Percentiles rank a stretch among this genome's conserved stretches.
phyloP scores from a whole-genome alignment of 2,888 invertebrate genomes.

The Spodoptera picta region DNA sequence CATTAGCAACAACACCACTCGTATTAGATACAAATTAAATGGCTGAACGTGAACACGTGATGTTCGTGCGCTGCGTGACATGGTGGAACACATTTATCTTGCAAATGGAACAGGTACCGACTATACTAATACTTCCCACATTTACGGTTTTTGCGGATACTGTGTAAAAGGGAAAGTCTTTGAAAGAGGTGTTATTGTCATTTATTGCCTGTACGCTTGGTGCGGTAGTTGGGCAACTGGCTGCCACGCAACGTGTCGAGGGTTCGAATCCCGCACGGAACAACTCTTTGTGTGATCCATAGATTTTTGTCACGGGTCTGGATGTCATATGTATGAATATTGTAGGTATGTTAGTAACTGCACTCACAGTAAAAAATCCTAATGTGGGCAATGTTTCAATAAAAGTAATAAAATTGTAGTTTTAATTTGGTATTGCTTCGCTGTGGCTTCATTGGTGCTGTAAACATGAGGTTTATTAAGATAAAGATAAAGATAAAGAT shows the following conservation, averaged over 20 bases:
- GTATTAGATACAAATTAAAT: constrained; percentile 41
- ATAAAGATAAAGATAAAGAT: too few species aligned
- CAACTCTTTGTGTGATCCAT: too few species aligned
- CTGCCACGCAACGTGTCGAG: too few species aligned
- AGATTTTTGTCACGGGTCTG: too few species aligned
- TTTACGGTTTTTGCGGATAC: constrained; percentile 22
- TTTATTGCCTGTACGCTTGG: not conserved
- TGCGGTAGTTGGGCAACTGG: too few species aligned
- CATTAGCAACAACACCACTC: constrained; percentile 7
- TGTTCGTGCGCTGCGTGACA: constrained; percentile 58
- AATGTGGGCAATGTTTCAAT: too few species aligned
- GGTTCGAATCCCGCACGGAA: too few species aligned
- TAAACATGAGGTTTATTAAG: too few species aligned
- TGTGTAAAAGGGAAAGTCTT: constrained; percentile 25
- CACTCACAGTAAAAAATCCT: too few species aligned
- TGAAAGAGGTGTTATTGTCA: not conserved
- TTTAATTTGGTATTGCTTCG: not conserved
- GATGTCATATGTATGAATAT: too few species aligned
- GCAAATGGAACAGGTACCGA: constrained; percentile 37
- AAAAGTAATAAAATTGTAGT: not conserved
- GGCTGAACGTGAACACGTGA: constrained; percentile 36
- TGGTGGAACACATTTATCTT: constrained; percentile 52
- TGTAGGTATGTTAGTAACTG: too few species aligned
- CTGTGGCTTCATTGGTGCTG: too few species aligned
- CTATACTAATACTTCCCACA: constrained; percentile 43